Base-by-base conservation (phyloP, 2,113 vertebrate genomes). In the Gavialis gangeticus region DNA sequence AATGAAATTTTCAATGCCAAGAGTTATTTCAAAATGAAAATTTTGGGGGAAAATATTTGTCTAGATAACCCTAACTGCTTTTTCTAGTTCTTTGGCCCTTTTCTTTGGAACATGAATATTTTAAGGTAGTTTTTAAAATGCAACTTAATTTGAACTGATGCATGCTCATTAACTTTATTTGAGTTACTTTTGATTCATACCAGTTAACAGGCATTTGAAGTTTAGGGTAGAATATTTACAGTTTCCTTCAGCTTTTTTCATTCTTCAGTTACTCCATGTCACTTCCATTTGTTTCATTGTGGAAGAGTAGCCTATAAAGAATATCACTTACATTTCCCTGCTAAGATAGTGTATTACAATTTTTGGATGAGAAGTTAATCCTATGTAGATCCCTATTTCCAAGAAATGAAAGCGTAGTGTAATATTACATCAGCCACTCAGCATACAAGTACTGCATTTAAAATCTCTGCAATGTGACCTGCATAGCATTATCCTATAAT, bases 361-460 rank as follows among this genome's bases (percentile, higher is more conserved):
- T 73, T 78, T 2, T 75, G 46, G 18, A 86, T 2, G 2, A 87
- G 37, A 66, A 71, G 18, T 22, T 90, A 12, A 10, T 58, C 59
- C 90, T 76, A 27, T 0, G 3, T 56, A 82, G 28, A 4, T 92
- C 64, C 54, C 83, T 82, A 60, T 86, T 93, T 95, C 89, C 85
- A 93, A 92, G 89, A 94, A 96, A 94, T 93, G 28, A 76, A 91
- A 91, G 25, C 25, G 55, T n/a, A 15, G 7, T 84, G 24, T 90
- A 46, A 30, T 88, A 16, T 86, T 94, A 73, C 6, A 5, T 34
- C 85, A 83, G 64, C 86, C 82, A 92, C 25, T 12, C 15, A 62
- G 75, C 30, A 86, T 34, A 46, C 37, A 7, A 46, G 37, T 46
- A 66, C 30, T 67, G 18, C 10, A 82, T 46, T 22, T 89, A 37